Conservation (phyloP, 1,140 invertebrate genomes). For the Chrysopa pallens region DNA sequence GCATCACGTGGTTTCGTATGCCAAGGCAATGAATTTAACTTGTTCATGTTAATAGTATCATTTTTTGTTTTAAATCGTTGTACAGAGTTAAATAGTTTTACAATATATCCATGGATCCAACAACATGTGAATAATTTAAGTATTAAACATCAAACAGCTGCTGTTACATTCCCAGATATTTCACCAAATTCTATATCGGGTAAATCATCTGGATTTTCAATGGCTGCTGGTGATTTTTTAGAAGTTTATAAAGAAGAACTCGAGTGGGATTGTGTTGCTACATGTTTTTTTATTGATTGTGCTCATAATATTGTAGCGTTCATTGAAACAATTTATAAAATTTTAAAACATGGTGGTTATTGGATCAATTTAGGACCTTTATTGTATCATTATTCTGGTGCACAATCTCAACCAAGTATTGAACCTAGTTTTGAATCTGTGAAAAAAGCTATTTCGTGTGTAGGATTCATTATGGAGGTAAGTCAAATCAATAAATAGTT, state of each 20-base stretch:
- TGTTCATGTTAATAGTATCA: conserved; percentile 94
- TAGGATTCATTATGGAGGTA: conserved; percentile 80
- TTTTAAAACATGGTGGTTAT: conserved; percentile 71
- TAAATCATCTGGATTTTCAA: conserved; percentile 56
- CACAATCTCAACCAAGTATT: conserved; percentile 75
- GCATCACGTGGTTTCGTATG: conserved; percentile 74
- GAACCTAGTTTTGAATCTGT: conserved; percentile 85
- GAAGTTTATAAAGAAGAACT: conserved; percentile 45
- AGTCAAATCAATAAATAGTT: too few species aligned
- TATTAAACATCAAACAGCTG: conserved; percentile 59
- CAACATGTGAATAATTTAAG: conserved; percentile 79
- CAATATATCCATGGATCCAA: conserved; percentile 85
- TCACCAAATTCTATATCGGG: conserved; percentile 49
- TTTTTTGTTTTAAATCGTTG: conserved; percentile 90
- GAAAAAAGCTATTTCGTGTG: conserved; percentile 57
- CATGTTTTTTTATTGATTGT: conserved; percentile 98
- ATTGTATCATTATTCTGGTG: conserved; percentile 80
- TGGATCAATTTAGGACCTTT: conserved; percentile 89
- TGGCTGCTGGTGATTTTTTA: conserved; percentile 88
- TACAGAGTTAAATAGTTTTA: conserved; percentile 31
- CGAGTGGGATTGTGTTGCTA: conserved; percentile 83
- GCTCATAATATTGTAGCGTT: conserved; percentile 91
- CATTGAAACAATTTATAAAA: conserved; percentile 84
- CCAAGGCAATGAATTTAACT: conserved; percentile 94
- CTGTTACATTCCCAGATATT: conserved; percentile 78